Conservation (phyloP, 2,797 vertebrate species). For the Megaceryle alcyon region DNA sequence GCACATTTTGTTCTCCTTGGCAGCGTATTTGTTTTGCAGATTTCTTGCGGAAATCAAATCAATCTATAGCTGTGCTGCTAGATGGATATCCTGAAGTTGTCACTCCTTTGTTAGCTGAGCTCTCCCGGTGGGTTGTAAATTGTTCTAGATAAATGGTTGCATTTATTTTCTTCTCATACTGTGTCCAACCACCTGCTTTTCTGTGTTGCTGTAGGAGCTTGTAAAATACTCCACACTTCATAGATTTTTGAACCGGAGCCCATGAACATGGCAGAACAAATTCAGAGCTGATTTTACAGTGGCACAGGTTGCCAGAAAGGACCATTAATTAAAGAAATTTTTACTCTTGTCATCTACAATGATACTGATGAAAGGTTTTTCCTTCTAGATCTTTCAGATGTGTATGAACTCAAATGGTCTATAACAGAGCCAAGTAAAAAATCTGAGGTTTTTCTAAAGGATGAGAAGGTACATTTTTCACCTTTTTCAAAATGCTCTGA, state of each 20-base stretch:
- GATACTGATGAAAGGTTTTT: constrained; percentile 71
- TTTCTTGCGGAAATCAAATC: constrained; percentile 44
- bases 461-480: constrained; percentile 16
- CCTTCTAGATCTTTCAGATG: constrained; percentile 54
- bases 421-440: constrained; percentile 60
- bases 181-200: constrained; percentile 76
- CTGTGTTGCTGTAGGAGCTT: constrained; percentile 75
- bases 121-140: constrained; percentile 66
- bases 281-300: constrained; percentile 77
- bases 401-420: constrained; percentile 26
- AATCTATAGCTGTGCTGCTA: constrained; percentile 9
- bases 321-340: constrained; percentile 80
- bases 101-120: constrained; percentile 39
- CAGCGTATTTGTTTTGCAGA: constrained; percentile 51
- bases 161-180: constrained; percentile 74
- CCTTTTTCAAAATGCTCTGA: background rate
- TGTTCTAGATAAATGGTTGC: constrained; percentile 75
- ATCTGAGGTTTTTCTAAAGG: constrained; percentile 29
- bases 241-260: constrained; percentile 76
- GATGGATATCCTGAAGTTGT: constrained; percentile 22
- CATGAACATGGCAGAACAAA: constrained; percentile 78
- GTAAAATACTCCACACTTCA: constrained; percentile 76
- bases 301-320: constrained; percentile 77
- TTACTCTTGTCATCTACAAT: constrained; percentile 69
- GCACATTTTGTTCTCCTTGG: constrained; percentile 34